Conservation (phyloP, 2,113 vertebrate species). For the Emydura subglobosa region DNA sequence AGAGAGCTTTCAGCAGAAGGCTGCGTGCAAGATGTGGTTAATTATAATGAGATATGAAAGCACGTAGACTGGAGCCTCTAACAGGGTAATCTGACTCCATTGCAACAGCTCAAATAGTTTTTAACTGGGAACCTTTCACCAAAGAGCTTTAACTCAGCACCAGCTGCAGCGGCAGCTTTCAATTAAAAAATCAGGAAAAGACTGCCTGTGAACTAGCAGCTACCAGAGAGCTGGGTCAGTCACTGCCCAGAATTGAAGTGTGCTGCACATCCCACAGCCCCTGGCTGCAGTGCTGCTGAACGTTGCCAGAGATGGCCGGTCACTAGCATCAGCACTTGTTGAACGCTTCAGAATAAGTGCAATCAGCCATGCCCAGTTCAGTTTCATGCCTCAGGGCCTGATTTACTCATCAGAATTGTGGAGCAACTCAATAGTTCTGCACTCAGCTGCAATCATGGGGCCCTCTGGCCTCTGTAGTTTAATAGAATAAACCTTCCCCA, state of each 20-base stretch:
- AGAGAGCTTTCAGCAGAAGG: background rate
- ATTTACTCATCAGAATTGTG: background rate
- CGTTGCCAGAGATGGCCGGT: background rate
- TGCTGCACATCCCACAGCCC: too few relatives aligned
- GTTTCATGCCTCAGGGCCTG: background rate
- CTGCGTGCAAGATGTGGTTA: too few relatives aligned
- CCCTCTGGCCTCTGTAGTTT: background rate
- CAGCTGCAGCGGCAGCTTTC: rapidly evolving
- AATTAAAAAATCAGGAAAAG: too few relatives aligned
- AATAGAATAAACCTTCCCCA: background rate
- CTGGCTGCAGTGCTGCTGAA: background rate
- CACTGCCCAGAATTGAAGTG: rapidly evolving
- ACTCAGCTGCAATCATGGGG: background rate
- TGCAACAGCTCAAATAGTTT: background rate
- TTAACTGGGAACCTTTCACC: background rate
- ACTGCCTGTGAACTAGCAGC: rapidly evolving
- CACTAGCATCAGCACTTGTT: background rate
- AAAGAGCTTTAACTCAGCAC: background rate
- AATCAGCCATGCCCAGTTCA: background rate
- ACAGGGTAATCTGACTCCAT: background rate
- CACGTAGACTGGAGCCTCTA: background rate
- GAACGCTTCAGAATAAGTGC: too few relatives aligned
- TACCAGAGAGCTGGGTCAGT: background rate
- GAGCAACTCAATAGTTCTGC: background rate
- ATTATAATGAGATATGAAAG: background rate